Evolutionary conservation across 2,888 invertebrate genomes (phyloP), one percentile per base, ranked within the genome.

Genomic region (Orchesella flavescens): DNA sequence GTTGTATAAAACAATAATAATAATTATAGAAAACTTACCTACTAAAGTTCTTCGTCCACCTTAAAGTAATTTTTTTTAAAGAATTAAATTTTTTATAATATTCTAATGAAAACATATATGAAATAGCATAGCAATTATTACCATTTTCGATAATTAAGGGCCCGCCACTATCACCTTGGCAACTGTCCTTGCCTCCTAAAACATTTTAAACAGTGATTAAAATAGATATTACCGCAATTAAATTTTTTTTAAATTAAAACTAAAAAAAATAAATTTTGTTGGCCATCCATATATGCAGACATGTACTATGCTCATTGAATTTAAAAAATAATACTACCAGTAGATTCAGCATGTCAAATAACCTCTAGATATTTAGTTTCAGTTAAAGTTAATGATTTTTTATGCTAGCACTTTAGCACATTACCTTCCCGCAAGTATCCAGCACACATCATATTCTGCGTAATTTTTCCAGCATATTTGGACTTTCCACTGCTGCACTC

Each of bases 401-500:
- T n/a, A n/a, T n/a, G n/a, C n/a, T n/a, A n/a, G n/a, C n/a, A n/a
- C n/a, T n/a, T n/a, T n/a, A n/a, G n/a, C n/a, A n/a, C n/a, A n/a
- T n/a, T n/a, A 34, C 34, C 34, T 34, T 34, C 34, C 34, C 34
- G 34, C 34, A 34, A 4, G 34, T 34, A 19, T 17, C 86, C 84
- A n/a, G 84, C 84, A 68, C 83, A 81, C 53, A 83, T 17, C 87
- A 87, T 87, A 49, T 86, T 87, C 5, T 73, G 66, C 0, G 86
- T 87, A 19, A 87, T 87, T 46, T 87, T 87, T 9, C 86, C 86
- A 12, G 59, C 63, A 75, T 87, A 87, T 17, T 80, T 81, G 0
- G 87, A 86, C 21, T 76, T 72, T 0, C 72, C 55, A 4, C 73
- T 34, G 24, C 85, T 85, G 89, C 95, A 96, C 88, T 95, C 94